phyloP scores from a whole-genome alignment of 2,113 vertebrate species.

The Amazona vittata region DNA sequence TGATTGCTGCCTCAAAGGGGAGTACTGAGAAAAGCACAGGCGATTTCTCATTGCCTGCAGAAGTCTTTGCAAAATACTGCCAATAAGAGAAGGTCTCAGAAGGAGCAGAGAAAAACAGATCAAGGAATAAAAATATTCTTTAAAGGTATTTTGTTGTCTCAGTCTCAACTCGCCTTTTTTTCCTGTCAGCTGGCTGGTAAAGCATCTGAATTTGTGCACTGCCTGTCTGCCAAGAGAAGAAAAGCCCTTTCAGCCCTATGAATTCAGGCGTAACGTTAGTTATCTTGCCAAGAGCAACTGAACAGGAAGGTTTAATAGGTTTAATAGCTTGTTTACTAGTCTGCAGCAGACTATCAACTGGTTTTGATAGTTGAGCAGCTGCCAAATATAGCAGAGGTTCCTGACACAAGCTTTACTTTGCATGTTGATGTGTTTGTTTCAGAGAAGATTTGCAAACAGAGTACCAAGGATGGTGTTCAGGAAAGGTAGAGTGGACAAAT shows the following conservation, averaged over 20 bases:
- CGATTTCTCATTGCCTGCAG: neutral
- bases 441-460: neutral
- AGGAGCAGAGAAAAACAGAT: neutral
- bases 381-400: constrained; percentile 46
- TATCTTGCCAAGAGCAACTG: constrained; percentile 49
- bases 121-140: neutral
- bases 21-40: neutral
- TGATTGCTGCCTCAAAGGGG: neutral
- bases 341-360: constrained; percentile 10
- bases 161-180: neutral
- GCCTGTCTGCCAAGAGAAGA: neutral
- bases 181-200: neutral
- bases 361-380: constrained; percentile 22
- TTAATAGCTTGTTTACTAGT: constrained; percentile 60
- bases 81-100: neutral
- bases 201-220: constrained; percentile 1
- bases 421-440: neutral
- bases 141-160: neutral
- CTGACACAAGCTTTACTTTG: neutral
- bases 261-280: neutral
- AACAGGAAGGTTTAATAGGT: constrained; percentile 54
- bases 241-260: constrained; percentile 36
- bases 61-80: neutral
- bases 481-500: neutral
- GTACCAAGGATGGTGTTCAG: neutral